These are phyloP conservation scores for Dascillus cervinus DNA, from an alignment of 2,888 invertebrate species.

Conservation along the genomic window DNA sequence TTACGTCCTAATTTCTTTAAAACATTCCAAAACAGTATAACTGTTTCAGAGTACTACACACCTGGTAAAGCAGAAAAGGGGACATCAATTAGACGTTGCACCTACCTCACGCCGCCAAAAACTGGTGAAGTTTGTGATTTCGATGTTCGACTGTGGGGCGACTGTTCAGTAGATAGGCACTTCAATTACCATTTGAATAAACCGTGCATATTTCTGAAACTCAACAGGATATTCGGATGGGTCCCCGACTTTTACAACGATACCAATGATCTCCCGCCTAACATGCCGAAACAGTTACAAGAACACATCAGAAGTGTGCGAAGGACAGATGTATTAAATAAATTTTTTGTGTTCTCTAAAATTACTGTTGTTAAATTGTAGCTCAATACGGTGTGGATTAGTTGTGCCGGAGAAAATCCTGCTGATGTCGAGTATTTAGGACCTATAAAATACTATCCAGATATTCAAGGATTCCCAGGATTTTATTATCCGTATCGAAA, in stretches of 20 bases:
- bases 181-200: constrained; percentile 88
- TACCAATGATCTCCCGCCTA: constrained; percentile 56
- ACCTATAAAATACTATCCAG: constrained; percentile 70
- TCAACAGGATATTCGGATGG: constrained; percentile 95
- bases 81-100: constrained; percentile 36
- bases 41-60: constrained; percentile 38
- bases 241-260: constrained; percentile 74
- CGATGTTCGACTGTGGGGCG: constrained; percentile 70
- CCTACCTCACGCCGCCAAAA: constrained; percentile 33
- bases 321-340: background rate
- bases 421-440: constrained; percentile 90
- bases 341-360: too few species aligned
- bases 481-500: constrained; percentile 87
- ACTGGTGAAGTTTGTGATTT: constrained; percentile 78
- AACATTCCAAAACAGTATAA: too few species aligned
- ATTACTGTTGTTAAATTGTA: too few species aligned
- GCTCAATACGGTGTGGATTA: constrained; percentile 82
- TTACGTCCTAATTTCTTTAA: too few species aligned
- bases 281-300: constrained; percentile 68
- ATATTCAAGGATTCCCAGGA: constrained; percentile 72
- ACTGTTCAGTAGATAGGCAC: constrained; percentile 75
- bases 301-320: too few species aligned
- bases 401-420: constrained; percentile 90
- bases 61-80: constrained; percentile 40
- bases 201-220: constrained; percentile 90